Base-by-base conservation (phyloP, 1,140 invertebrate species). In the Philopotamus ludificatus region DNA sequence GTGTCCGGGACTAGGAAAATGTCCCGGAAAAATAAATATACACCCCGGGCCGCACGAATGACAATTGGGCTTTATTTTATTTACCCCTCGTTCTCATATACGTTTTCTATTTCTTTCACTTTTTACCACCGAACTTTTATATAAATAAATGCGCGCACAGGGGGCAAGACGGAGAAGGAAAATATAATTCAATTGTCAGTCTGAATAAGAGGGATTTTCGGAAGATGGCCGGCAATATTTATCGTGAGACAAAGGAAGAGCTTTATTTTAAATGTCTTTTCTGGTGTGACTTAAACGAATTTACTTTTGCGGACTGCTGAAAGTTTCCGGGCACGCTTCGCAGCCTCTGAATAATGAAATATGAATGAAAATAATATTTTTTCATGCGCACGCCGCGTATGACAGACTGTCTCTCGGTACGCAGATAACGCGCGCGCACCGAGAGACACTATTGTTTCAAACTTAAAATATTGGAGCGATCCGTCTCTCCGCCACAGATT, bases 21-120 rank as follows among this genome's bases (percentile, higher is more conserved):
- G 44, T 39, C 26, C 62, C 62, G 16, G 7, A 22, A 22, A 18
- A n/a, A 28, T 28, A 62, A 45, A 63, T 50, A 23, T 20, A 51
- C n/a, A 44, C 63, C 39, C 59, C 59, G 42, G 18, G 18, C 51
- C 63, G 58, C 63, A 69, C 62, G 67, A 62, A 63, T 69, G 63
- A 69, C 63, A 69, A 69, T 69, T 39, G 58, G 67, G 63, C 65
- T 69, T 69, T 69, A 69, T 69, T 69, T 65, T 65, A 59, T 65
- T 60, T 66, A 45, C 60, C 45, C 25, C 12, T n/a, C 15, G 25
- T 53, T 16, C 21, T 50, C 47, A 3, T 50, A n/a, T 21, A 50
- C 18, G 18, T 50, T 50, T 50, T 50, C 47, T 22, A 50, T 50
- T 50, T 25, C 16, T 16, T 20, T 22, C 53, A 20, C 41, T n/a